Conservation (phyloP, 2,113 vertebrate genomes). For the Rutilus rutilus region DNA sequence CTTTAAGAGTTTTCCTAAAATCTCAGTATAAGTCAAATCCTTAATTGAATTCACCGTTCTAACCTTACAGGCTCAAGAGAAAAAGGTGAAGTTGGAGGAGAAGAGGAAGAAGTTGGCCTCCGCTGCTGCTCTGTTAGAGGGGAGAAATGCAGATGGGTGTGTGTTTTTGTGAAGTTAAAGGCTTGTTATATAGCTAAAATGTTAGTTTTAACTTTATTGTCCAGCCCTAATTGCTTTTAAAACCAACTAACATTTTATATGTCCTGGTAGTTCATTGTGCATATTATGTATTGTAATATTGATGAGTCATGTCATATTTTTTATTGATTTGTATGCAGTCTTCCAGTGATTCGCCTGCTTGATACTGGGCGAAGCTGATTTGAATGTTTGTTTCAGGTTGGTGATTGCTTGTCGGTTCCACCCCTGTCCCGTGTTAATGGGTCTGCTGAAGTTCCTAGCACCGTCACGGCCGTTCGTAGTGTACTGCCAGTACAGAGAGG, state of each 20-base stretch:
- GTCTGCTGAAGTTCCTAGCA: slow-evolving; percentile 87
- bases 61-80: slow-evolving; percentile 81
- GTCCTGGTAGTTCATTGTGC: neutral
- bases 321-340: neutral
- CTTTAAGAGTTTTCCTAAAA: neutral
- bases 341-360: slow-evolving; percentile 30
- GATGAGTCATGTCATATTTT: neutral
- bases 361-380: neutral
- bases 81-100: slow-evolving; percentile 85
- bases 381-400: slow-evolving; percentile 79
- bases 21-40: neutral
- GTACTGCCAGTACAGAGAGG: slow-evolving; percentile 97
- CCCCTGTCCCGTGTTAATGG: slow-evolving; percentile 84
- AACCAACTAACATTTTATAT: neutral
- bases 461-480: slow-evolving; percentile 95
- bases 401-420: slow-evolving; percentile 92
- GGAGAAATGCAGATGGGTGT: slow-evolving; percentile 94
- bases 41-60: neutral
- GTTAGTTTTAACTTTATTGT: neutral
- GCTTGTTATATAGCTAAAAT: neutral
- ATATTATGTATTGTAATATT: neutral
- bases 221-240: neutral
- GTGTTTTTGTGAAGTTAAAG: slow-evolving; percentile 42
- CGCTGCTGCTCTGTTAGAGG: slow-evolving; percentile 80
- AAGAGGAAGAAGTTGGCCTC: slow-evolving; percentile 84